phyloP scores from a whole-genome alignment of 2,113 vertebrate species.

The Gnathonemus echidnorhynchus region DNA sequence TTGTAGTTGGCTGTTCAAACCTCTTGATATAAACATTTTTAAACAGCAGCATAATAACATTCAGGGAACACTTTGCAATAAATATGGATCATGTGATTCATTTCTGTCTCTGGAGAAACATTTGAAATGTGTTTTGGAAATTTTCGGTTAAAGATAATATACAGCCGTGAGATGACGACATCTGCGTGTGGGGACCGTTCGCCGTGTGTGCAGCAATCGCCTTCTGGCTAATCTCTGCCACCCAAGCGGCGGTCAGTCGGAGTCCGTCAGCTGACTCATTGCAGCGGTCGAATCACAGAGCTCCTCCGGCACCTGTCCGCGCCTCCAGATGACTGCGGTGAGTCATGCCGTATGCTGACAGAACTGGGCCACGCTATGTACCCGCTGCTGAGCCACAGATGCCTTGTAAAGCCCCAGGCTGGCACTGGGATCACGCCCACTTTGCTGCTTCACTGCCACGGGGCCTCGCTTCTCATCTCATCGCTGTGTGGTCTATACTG shows the following conservation, averaged over 20 bases:
- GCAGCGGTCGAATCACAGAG: not conserved
- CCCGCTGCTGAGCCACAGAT: not conserved
- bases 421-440: not conserved
- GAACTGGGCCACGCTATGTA: not conserved
- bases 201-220: not conserved
- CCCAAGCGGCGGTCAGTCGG: not conserved
- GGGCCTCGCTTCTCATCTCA: not conserved
- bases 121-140: not conserved
- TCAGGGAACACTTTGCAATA: not conserved
- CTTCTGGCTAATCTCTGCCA: not conserved
- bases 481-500: not conserved
- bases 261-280: not conserved
- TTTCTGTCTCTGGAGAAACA: not conserved
- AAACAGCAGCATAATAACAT: not conserved
- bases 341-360: not conserved
- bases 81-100: not conserved
- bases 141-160: not conserved
- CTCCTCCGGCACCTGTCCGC: not conserved
- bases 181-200: not conserved
- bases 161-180: not conserved
- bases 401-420: not conserved
- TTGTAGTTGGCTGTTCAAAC: not conserved
- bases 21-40: not conserved
- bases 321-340: conserved; percentile 1
- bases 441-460: not conserved